Base-by-base conservation (phyloP, 2,888 invertebrate species). In the Drosophila limbata region DNA sequence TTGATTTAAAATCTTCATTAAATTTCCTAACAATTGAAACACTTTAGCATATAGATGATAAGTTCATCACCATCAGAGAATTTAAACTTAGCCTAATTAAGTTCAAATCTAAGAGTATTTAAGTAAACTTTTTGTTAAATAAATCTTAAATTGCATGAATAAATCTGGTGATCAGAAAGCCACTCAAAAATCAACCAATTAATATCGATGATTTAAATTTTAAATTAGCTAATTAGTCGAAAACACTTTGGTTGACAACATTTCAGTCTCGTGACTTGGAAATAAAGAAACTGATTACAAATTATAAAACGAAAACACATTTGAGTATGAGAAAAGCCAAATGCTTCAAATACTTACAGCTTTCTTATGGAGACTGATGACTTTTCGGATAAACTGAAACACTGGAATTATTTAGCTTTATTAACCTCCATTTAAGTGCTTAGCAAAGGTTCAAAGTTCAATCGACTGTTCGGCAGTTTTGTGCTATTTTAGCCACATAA, bases 401-500 rank as follows among this genome's bases (percentile, higher is more conserved):
- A 25, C 37, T 9, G 51, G 3, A 40, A 17, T 9, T 44, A 33
- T 9, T 52, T 45, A 3, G 3, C 3, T 53, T 21, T n/a, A 45
- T 45, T 53, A 31, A 44, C 15, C 52, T 37, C 4, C 42, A 53
- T 37, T 69, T 44, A 28, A 53, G 44, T 57, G 50, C 40, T 53
- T 61, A 35, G 31, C 17, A 3, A 19, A 1, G 10, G 44, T 35
- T 56, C 63, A 73, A 40, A 63, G 21, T 63, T 40, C 11, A 45
- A 28, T 31, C n/a, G 40, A 35, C 21, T 37, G 3, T 52, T 48
- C 28, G 19, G 28, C 57, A 40, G 61, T 60, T 73, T 56, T 40
- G 11, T 17, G 39, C 56, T 55, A 50, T 69, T 74, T 57, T 25
- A 9, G 75, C 61, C 51, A 62, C 69, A 56, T 47, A 61, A 65